Evolutionary conservation across 2,113 vertebrate genomes (phyloP), one percentile per base, ranked within the genome.

Genomic region (Scatophagus argus): DNA sequence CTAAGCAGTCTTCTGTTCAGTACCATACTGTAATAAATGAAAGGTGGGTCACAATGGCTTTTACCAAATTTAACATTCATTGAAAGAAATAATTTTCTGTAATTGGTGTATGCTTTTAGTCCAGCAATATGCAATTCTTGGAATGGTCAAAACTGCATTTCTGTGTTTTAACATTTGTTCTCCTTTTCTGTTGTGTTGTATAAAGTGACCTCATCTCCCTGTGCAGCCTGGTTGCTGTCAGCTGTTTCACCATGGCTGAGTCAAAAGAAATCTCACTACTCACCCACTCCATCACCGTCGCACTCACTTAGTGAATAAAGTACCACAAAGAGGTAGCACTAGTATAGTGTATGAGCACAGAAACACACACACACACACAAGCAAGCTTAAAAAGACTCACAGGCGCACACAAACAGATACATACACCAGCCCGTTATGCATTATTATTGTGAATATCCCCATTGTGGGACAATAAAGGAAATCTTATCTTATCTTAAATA

Each of bases 201-300:
- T 52, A 36, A 25, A 38, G 43, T 87, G 76, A 88, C 44, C 59
- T 51, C 62, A 75, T 67, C 58, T 46, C 69, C 13, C 47, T 34
- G 29, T 54, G 34, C 2, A 41, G 65, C 55, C 44, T 47, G 44
- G 51, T 47, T 29, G 41, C 70, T 14, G 8, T 79, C 76, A 73
- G 79, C 79, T 73, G 69, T 73, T 76, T 78, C 65, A 62, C 64
- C 8, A 36, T 8, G 8, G 41, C 55, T 60, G 82, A 72, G 32
- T 69, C 11, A 8, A 55, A 66, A 52, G 16, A 81, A 62, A 67
- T 63, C 49, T 61, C 55, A 65, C 61, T 10, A 56, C 74, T 38
- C 41, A 56, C 39, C 31, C 72, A 65, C 51, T 77, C 21, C 0
- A 16, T 77, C 78, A 64, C 65, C 60, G 38, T 71, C 63, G 47